Evolutionary conservation across 2,113 vertebrate genomes (phyloP).

Genomic region (Tauraco erythrolophus): DNA sequence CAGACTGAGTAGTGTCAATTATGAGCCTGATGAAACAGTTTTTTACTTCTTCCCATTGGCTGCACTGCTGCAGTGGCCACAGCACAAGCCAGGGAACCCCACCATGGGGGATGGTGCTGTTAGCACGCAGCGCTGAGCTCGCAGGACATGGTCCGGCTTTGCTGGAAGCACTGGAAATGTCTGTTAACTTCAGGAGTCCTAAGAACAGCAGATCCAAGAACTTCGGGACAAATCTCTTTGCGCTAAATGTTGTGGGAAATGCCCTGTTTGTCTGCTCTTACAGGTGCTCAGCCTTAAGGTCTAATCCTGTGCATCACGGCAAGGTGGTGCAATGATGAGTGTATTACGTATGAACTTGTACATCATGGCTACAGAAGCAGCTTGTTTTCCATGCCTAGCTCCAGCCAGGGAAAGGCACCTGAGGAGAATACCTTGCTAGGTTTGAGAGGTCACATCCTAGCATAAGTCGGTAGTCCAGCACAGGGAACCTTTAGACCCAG

Average conservation of each 20-base stretch:
- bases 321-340: not conserved
- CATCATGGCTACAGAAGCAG: not conserved
- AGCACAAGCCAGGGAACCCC: not conserved
- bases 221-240: not conserved
- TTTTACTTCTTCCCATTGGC: not conserved
- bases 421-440: not conserved
- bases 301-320: not conserved
- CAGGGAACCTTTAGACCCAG: not conserved
- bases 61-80: not conserved
- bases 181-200: not conserved
- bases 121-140: not conserved
- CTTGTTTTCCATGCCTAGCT: not conserved
- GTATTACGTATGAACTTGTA: not conserved
- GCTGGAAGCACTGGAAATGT: not conserved
- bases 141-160: not conserved
- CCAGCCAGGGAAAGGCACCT: not conserved
- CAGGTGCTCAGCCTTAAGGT: not conserved
- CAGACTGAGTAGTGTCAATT: not conserved
- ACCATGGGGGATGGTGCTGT: accelerated
- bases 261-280: not conserved
- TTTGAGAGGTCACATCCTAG: not conserved
- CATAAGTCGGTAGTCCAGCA: not conserved
- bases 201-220: not conserved
- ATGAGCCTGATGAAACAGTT: not conserved
- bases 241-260: not conserved